These are phyloP conservation scores for Somateria mollissima DNA, from an alignment of 2,797 vertebrate genomes.

Conservation along the genomic window DNA sequence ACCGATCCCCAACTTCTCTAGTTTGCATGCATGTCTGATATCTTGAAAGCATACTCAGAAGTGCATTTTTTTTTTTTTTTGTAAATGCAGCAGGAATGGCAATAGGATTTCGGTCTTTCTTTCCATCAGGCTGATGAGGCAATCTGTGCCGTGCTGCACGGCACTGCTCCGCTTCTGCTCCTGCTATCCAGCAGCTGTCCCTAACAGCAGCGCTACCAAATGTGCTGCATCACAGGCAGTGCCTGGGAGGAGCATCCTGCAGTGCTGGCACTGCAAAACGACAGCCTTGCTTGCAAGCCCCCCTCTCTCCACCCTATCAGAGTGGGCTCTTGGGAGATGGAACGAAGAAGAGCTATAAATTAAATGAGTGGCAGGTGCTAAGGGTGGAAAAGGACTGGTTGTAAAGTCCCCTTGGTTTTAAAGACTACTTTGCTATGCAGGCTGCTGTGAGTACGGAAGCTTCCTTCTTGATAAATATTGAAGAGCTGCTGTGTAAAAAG, in stretches of 20 bases:
- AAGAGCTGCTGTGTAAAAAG: not conserved
- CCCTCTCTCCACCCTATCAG: not conserved
- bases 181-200: not conserved
- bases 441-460: not conserved
- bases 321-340: not conserved
- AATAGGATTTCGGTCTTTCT: not conserved
- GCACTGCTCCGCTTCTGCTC: not conserved
- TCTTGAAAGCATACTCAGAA: not conserved
- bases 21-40: not conserved
- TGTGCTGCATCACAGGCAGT: accelerated
- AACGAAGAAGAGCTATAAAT: not conserved
- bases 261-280: not conserved
- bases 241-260: not conserved
- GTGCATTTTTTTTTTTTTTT: not conserved
- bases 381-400: not conserved
- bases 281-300: not conserved
- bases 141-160: not conserved
- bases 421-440: not conserved
- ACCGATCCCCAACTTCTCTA: not conserved
- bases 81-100: not conserved
- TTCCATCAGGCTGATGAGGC: not conserved
- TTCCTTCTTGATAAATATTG: not conserved
- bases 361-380: not conserved
- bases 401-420: not conserved
- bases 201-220: not conserved